Evolutionary conservation across 1,140 invertebrate genomes (phyloP), one percentile per base, ranked within the genome.

Genomic region (Zaprionus inermis): DNA sequence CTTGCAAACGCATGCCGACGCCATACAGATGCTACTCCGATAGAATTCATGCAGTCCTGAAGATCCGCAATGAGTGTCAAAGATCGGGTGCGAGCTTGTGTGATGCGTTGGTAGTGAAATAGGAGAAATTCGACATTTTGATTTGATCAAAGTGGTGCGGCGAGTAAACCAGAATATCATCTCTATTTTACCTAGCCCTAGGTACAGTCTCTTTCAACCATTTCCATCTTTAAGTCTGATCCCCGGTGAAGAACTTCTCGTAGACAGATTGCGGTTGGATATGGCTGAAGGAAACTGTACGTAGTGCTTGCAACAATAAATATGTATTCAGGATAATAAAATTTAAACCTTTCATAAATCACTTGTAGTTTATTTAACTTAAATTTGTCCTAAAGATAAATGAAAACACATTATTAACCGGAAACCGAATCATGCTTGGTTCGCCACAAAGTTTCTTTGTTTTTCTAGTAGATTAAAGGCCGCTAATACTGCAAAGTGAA

Each of bases 21-120:
- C 81, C 81, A 0, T 34, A 20, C 44, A 71, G 51, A 0, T 75
- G 78, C 4, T 85, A 28, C 2, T 78, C 81, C 10, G 81, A 85
- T 10, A 0, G 44, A 22, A 3, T 5, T 1, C 44, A 4, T 1
- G 22, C 20, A 2, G 2, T 44, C 9, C 3, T 9, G 0, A 3
- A 7, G n/a, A 16, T 3, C 2, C 10, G 10, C 18, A 49, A 49
- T 5, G 44, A 22, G 18, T 49, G 11, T 12, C 18, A 18, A 0
- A 3, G 2, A 20, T 3, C n/a, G 10, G 5, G 4, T 0, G 9
- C 9, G 3, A 10, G 11, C 44, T 14, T 24, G 12, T 54, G 51
- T 14, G 51, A 54, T 12, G 3, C 16, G 4, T 11, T 18, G 24
- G 0, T 28, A 4, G 3, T 3, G 3, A 28, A 28, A 28, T 28